phyloP scores from a whole-genome alignment of 2,888 invertebrate genomes.

The Lasius platythorax region DNA sequence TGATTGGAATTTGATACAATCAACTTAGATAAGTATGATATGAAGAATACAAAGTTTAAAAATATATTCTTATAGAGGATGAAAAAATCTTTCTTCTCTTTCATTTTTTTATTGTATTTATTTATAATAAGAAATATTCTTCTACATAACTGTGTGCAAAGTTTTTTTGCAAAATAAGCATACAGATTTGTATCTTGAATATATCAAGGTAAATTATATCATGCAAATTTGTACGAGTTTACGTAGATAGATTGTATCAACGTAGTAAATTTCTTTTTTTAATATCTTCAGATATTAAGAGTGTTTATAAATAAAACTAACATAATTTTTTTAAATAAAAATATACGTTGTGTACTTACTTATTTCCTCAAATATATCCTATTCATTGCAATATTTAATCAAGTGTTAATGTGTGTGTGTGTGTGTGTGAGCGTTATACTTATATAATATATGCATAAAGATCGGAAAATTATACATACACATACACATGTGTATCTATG shows the following conservation, averaged over 20 bases:
- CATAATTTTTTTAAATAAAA: not conserved
- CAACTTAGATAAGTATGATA: not conserved
- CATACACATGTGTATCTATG: no score
- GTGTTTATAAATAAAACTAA: constrained; percentile 23
- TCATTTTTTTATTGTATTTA: constrained; percentile 30
- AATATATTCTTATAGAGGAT: not conserved
- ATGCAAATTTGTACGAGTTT: constrained; percentile 23
- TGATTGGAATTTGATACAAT: not conserved
- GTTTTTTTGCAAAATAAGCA: constrained; percentile 7
- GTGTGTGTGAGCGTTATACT: not conserved
- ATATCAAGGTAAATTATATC: constrained; percentile 34
- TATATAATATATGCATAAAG: not conserved
- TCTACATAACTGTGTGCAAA: constrained; percentile 27
- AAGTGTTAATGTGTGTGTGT: not conserved
- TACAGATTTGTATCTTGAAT: constrained; percentile 19
- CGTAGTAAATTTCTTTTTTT: constrained; percentile 21
- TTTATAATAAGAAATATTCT: constrained; percentile 33
- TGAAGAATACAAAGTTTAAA: not conserved
- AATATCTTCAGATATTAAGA: constrained; percentile 19
- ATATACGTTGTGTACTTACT: not conserved
- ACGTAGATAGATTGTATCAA: constrained; percentile 6
- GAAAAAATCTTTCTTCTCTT: not conserved
- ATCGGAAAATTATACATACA: not conserved
- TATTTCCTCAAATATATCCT: not conserved
- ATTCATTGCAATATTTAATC: not conserved